Base-by-base conservation (phyloP, 2,888 invertebrate species). In the Glaucopsyche alexis region DNA sequence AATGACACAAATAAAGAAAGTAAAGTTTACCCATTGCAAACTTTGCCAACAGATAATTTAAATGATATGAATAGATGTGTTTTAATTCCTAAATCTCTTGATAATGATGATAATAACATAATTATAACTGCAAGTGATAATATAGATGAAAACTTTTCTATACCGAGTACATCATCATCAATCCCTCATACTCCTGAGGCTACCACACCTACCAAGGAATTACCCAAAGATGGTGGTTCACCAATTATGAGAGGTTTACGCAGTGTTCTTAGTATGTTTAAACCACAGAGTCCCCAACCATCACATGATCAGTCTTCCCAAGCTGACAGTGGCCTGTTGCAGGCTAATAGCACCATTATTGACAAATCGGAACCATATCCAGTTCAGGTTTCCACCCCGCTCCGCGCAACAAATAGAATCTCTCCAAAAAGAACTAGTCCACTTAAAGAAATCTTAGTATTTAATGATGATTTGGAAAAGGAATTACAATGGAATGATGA, bases 401-500 rank as follows among this genome's bases (percentile, higher is more conserved):
- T 90, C 49, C 75, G 82, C 72, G 74, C 78, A 47, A 69, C 69
- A 69, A 69, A 69, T 69, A 49, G 69, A 69, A 49, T 3, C 76
- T 78, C 82, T 2, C 83, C 86, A 1, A 88, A 85, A 77, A 83
- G 84, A 78, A 86, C 77, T 74, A 92, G 90, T 72, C 89, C 90
- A 0, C 81, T 82, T n/a, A 91, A 87, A 79, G 91, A 91, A 14
- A 88, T 88, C 76, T 78, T 92, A 66, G 82, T 84, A 9, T 93
- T 93, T 72, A 90, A 88, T 76, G 89, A 92, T 72, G 92, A 90
- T 77, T 80, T 93, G 40, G 90, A 91, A 76, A 90, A 83, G 74
- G 91, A 93, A 75, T 77, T 93, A 42, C 83, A 85, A 70, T 93
- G 93, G 93, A 89, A 89, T 78, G 89, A 92, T 82, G 92, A 93